A percentile compares a stretch with the other conserved stretches of the same genome.
Evolutionary conservation across 2,888 invertebrate species (phyloP).

Genomic region (Clostera curtula): DNA sequence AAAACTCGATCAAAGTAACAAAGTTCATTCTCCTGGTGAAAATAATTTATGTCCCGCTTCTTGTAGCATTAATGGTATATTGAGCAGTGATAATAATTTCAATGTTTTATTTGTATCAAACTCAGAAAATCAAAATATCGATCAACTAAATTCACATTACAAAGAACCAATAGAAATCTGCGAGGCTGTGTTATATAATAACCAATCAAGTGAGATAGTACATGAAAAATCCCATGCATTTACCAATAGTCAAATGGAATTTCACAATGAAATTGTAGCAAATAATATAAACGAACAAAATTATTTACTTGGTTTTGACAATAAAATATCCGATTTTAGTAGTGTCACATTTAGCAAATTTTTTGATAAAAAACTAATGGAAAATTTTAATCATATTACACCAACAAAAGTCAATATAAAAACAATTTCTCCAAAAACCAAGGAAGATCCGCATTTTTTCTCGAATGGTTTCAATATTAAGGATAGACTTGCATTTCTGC

Average conservation of each 20-base stretch:
- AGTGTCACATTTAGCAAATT: too few species aligned
- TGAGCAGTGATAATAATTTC: constrained; percentile 5
- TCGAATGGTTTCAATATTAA: constrained; percentile 46
- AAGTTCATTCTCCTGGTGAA: too few species aligned
- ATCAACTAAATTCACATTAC: constrained; percentile 1
- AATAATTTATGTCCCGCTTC: too few species aligned
- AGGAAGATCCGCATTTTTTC: too few species aligned
- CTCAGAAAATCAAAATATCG: constrained; percentile 10
- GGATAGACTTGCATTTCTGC: constrained; percentile 65
- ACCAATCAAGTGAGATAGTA: too few species aligned
- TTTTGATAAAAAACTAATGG: too few species aligned
- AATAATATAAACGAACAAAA: constrained; percentile 6
- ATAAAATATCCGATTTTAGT: too few species aligned
- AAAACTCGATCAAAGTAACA: too few species aligned
- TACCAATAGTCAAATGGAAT: background rate
- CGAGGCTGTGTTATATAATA: constrained; percentile 26
- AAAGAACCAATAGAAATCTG: constrained; percentile 34
- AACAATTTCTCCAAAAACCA: constrained; percentile 4
- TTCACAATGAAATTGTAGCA: constrained; percentile 3
- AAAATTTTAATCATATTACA: background rate
- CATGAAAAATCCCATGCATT: background rate
- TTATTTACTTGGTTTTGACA: constrained; percentile 6
- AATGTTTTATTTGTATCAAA: constrained; percentile 26
- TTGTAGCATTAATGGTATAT: too few species aligned
- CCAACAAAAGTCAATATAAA: background rate